A percentile compares a stretch with the other conserved stretches of the same genome.
phyloP scores from a whole-genome alignment of 2,888 invertebrate species.

The Smittia sp. region DNA sequence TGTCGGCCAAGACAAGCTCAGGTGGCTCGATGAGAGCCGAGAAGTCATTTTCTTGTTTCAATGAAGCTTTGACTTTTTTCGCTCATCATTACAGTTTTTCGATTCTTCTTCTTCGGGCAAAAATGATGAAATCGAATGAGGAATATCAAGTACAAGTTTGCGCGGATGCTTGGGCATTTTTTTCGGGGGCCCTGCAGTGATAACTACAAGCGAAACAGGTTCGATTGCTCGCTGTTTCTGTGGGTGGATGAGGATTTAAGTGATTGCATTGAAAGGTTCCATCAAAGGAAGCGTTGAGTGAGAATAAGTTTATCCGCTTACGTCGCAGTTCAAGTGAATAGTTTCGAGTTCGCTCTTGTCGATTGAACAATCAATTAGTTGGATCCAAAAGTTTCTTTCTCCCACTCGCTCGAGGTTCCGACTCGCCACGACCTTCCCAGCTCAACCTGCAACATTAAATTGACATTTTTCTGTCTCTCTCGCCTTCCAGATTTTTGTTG shows the following conservation, averaged over 20 bases:
- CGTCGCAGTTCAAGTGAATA: not conserved
- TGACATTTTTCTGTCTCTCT: no score
- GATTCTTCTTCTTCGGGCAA: not conserved
- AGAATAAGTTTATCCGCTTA: not conserved
- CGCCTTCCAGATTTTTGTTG: no score
- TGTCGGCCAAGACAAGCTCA: not conserved
- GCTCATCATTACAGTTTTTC: not conserved
- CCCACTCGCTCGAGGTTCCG: no score
- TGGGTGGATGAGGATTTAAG: not conserved
- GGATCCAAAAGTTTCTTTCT: no score
- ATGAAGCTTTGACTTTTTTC: not conserved
- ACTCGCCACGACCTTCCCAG: no score
- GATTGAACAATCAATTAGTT: no score
- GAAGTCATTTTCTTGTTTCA: not conserved
- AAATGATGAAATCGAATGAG: conserved; percentile 14
- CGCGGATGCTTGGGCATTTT: not conserved
- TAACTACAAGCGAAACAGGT: no score
- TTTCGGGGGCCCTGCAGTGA: no score
- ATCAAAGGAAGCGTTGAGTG: not conserved
- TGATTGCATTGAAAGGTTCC: not conserved
- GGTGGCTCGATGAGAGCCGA: not conserved
- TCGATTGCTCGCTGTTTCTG: no score
- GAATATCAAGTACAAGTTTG: conserved; percentile 3
- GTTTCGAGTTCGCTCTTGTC: no score
- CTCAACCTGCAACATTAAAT: no score